Conservation (phyloP, 1,140 invertebrate species). For the Anoplophora glabripennis region DNA sequence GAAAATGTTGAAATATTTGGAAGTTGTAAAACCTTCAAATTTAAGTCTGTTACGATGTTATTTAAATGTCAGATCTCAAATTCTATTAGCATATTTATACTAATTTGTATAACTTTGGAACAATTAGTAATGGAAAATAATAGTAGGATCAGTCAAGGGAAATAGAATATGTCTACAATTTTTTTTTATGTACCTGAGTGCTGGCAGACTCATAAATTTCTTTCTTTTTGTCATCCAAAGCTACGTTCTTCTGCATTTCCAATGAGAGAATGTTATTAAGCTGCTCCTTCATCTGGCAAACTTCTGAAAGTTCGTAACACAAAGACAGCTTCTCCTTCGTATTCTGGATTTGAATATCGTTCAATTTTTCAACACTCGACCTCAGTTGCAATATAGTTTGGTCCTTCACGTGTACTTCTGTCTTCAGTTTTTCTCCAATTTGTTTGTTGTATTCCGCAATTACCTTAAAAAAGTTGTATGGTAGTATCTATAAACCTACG, state of each 20-base stretch:
- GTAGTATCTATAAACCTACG: background rate
- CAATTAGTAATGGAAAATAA: too few relatives aligned
- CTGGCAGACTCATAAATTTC: slow-evolving; percentile 23
- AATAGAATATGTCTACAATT: too few relatives aligned
- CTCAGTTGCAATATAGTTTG: slow-evolving; percentile 34
- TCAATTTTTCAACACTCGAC: slow-evolving; percentile 36
- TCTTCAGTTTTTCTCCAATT: slow-evolving; percentile 38
- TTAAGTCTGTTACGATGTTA: too few relatives aligned
- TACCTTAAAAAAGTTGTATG: slow-evolving; percentile 25
- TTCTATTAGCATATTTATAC: too few relatives aligned
- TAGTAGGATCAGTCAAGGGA: too few relatives aligned
- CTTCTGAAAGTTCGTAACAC: slow-evolving; percentile 41
- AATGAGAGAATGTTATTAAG: slow-evolving; percentile 33
- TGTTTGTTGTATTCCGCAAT: slow-evolving; percentile 46
- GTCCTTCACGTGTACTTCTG: slow-evolving; percentile 36
- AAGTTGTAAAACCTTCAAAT: too few relatives aligned
- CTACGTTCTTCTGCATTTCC: slow-evolving; percentile 36
- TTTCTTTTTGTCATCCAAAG: slow-evolving; percentile 34
- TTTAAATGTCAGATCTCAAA: too few relatives aligned
- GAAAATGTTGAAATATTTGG: too few relatives aligned
- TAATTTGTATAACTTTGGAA: too few relatives aligned
- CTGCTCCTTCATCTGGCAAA: slow-evolving; percentile 37
- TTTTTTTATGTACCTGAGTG: slow-evolving; percentile 18
- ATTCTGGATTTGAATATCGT: slow-evolving; percentile 38
- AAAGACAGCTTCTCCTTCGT: slow-evolving; percentile 40